A percentile compares a stretch with the other conserved stretches of the same genome.
Evolutionary conservation across 2,888 invertebrate species (phyloP).

Genomic region (Drosophila bunnanda): DNA sequence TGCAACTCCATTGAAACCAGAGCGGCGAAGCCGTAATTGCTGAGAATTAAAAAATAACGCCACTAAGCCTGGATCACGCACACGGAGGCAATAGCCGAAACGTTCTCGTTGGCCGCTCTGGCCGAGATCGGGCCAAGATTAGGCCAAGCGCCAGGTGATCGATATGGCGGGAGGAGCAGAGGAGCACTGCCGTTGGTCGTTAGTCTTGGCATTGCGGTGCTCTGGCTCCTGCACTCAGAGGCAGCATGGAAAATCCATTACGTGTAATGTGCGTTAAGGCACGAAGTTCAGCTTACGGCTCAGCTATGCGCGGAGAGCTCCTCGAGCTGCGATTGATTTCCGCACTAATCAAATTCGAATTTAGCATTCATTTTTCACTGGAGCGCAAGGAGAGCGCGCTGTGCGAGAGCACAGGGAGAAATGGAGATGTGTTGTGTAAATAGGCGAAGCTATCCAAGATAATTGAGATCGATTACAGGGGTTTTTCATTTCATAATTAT

Average conservation of each 20-base stretch:
- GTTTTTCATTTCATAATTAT: not conserved
- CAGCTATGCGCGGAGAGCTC: conserved; percentile 41
- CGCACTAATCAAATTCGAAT: conserved; percentile 78
- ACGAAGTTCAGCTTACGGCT: conserved; percentile 53
- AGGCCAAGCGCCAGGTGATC: conserved; percentile 42
- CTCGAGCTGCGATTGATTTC: conserved; percentile 71
- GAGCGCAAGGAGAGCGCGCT: conserved; percentile 10
- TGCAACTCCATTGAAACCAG: conserved; percentile 63
- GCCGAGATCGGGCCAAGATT: conserved; percentile 44
- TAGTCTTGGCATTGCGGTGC: conserved; percentile 69
- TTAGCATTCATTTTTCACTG: conserved; percentile 48
- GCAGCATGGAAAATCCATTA: conserved; percentile 75
- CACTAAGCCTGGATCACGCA: conserved; percentile 61
- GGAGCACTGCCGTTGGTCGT: conserved; percentile 37
- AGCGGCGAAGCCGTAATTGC: conserved; percentile 34
- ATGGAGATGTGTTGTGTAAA: conserved; percentile 6
- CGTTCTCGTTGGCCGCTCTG: conserved; percentile 29
- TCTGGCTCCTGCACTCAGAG: conserved; percentile 45
- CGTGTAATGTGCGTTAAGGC: conserved; percentile 75
- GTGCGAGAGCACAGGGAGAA: conserved; percentile 12
- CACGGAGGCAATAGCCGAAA: conserved; percentile 48
- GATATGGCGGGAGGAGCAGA: conserved; percentile 27
- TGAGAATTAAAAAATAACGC: conserved; percentile 59
- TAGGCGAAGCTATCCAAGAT: not conserved
- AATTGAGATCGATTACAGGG: conserved; percentile 11